Base-by-base conservation (phyloP, 2,113 vertebrate genomes). In the Oncorhynchus mykiss region DNA sequence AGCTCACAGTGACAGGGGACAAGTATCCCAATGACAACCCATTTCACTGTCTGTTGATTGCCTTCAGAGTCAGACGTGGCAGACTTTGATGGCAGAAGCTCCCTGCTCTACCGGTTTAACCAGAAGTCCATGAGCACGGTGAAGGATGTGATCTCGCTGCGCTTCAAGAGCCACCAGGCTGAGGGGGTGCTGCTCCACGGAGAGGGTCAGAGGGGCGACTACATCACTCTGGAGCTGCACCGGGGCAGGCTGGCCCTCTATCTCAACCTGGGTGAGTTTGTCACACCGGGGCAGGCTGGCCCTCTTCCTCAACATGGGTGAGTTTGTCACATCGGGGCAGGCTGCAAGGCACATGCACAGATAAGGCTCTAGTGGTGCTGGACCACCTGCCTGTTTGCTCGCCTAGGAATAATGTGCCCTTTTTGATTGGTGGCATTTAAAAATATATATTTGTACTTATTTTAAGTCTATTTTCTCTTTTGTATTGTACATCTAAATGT, bases 71-170 rank as follows among this genome's bases (percentile, higher is more conserved):
- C 97, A 0, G 96, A 96, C 4, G 90, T 97, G 76, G 97, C 96
- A 1, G 97, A 98, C 88, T 99, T 99, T 62, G 95, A 99, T 64
- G 97, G 97, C 90, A 92, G 96, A 82, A 99, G 97, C 85, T 97
- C 97, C 0, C 91, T 99, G 78, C 94, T 98, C n/a, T 99, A 99
- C 81, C 96, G 97, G 90, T 99, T 99, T 87, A 99, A 97, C 91
- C 97, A 99, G 92, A 99, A 99, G 85, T 92, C 96, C 76, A 97
- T 97, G 96, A 97, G 96, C 45, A 99, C 97, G 0, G 95, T 97
- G 88, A 99, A 99, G 90, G 97, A 99, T 57, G 96, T 99, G 75
- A 95, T 99, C 86, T 98, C 97, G 16, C 92, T 99, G 82, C 95
- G 95, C 82, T 99, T 99, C 89, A 99, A 97, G 87, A 99, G 97